These are phyloP conservation scores for Eucidaris tribuloides DNA, from an alignment of 35 echinoderm and acorn worm species.

Conservation along the genomic window DNA sequence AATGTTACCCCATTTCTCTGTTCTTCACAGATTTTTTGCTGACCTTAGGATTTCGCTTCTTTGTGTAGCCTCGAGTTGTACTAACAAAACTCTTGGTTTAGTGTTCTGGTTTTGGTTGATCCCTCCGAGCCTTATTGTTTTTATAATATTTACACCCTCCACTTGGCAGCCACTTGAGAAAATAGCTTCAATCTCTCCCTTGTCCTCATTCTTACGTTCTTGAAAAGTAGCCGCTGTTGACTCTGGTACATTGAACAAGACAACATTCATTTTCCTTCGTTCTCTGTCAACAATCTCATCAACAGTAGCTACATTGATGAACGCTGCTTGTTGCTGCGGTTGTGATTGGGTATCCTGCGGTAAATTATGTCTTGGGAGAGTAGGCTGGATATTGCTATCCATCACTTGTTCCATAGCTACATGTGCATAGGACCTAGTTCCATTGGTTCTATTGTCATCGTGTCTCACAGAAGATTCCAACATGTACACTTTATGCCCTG, in stretches of 20 bases:
- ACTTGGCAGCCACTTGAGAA: not conserved
- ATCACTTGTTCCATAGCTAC: not conserved
- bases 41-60: not conserved
- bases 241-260: no score
- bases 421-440: not conserved
- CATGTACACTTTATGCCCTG: not conserved
- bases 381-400: not conserved
- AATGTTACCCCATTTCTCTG: not conserved
- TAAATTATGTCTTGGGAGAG: not conserved
- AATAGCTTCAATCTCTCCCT: not conserved
- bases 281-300: no score
- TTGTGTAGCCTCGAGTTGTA: slow-evolving; percentile 16
- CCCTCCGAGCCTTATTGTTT: not conserved
- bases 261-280: not conserved
- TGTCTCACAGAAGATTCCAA: not conserved
- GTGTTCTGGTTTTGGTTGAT: not conserved
- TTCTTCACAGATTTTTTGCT: not conserved
- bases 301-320: no score
- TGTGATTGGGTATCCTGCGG: not conserved
- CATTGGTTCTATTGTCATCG: not conserved
- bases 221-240: not conserved
- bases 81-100: not conserved
- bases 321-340: not conserved
- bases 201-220: not conserved
- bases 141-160: no score